Percentiles rank a stretch among this genome's conserved stretches.
These are phyloP conservation scores for Melanogrammus aeglefinus DNA, from an alignment of 2,797 vertebrate genomes.

Conservation along the genomic window DNA sequence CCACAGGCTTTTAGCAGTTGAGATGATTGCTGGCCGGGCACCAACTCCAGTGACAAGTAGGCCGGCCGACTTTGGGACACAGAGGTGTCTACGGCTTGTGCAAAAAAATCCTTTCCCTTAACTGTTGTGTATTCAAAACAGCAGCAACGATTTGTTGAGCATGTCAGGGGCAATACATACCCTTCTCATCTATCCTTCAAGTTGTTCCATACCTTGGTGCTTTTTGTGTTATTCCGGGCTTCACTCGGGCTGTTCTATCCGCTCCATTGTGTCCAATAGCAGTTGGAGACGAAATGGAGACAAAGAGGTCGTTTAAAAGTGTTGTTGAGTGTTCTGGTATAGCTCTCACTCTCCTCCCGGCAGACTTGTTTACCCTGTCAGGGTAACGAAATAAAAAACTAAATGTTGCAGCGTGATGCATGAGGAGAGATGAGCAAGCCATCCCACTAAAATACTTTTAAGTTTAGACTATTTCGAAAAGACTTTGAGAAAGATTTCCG, in stretches of 20 bases:
- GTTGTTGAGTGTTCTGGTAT: not conserved
- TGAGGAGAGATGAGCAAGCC: conserved; percentile 10
- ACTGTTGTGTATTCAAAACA: not conserved
- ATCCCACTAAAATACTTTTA: conserved; percentile 42
- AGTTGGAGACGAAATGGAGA: not conserved
- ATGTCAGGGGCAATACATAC: not conserved
- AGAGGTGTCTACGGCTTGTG: not conserved
- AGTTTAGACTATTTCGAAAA: conserved; percentile 34
- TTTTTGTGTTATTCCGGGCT: not conserved
- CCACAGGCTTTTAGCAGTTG: not conserved
- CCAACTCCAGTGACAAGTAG: not conserved
- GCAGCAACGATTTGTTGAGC: not conserved
- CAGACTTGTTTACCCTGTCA: not conserved
- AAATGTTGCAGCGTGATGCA: not conserved
- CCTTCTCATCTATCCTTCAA: not conserved
- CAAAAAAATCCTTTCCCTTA: not conserved
- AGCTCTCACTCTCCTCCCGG: not conserved
- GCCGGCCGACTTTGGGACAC: not conserved
- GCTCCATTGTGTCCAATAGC: not conserved
- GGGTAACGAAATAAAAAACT: not conserved
- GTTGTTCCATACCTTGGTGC: not conserved
- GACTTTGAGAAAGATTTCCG: conserved; percentile 36
- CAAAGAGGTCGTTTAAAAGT: not conserved
- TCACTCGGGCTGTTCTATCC: not conserved
- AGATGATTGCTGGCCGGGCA: not conserved